Evolutionary conservation across 2,888 invertebrate genomes (phyloP).

Genomic region (Beris morrisii): DNA sequence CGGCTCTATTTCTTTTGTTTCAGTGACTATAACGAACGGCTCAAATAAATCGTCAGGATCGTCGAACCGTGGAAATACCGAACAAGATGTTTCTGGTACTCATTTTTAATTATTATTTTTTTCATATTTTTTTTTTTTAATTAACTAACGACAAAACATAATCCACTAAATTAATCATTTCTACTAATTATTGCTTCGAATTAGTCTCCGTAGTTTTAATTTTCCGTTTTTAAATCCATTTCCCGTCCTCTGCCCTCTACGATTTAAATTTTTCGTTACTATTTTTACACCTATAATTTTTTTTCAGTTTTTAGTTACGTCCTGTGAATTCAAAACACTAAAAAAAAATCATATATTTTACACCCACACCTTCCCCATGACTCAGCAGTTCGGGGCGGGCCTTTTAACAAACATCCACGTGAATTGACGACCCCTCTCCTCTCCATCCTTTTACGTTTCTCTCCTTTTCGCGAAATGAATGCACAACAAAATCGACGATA

Average conservation of each 20-base stretch:
- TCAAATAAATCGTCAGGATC: conserved; percentile 57
- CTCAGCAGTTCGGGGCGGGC: too few relatives aligned
- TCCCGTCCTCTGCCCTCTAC: conserved; percentile 5
- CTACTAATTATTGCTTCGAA: conserved; percentile 39
- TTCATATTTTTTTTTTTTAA: too few relatives aligned
- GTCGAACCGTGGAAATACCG: conserved; percentile 56
- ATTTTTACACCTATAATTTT: conserved; percentile 16
- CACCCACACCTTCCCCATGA: too few relatives aligned
- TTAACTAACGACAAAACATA: too few relatives aligned
- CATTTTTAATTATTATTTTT: conserved; percentile 40
- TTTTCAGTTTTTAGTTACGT: conserved; percentile 55
- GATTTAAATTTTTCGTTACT: conserved; percentile 13
- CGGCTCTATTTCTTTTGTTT: conserved; percentile 18
- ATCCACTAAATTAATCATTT: too few relatives aligned
- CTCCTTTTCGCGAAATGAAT: too few relatives aligned
- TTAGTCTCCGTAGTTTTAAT: conserved; percentile 19
- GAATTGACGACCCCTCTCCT: too few relatives aligned
- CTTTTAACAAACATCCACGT: too few relatives aligned
- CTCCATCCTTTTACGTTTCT: too few relatives aligned
- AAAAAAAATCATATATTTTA: too few relatives aligned
- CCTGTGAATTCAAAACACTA: conserved; percentile 44
- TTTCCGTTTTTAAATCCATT: conserved; percentile 15
- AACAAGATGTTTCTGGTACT: conserved; percentile 54
- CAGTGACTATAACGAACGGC: conserved; percentile 54
- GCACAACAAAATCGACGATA: too few relatives aligned